Evolutionary conservation across 2,888 invertebrate species (phyloP).

Genomic region (Papilio protenor): DNA sequence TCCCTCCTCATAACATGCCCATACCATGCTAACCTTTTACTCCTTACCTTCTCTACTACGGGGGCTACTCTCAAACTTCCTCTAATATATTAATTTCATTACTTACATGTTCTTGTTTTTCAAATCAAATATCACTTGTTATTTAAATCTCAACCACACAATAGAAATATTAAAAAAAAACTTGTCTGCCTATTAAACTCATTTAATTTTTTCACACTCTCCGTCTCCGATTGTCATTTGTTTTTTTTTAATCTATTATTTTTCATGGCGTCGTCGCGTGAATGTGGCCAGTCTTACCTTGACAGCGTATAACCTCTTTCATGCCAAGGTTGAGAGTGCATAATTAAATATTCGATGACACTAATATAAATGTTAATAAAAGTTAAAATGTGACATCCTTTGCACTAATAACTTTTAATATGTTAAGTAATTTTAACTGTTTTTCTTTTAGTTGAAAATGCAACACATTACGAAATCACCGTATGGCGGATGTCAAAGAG

Average conservation of each 20-base stretch:
- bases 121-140: not conserved
- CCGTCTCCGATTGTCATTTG: not conserved
- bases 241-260: not conserved
- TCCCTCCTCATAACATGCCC: too few species aligned
- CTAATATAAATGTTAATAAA: too few species aligned
- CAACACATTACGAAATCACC: slow-evolving; percentile 78
- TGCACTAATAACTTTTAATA: not conserved
- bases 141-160: too few species aligned
- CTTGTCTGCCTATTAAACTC: not conserved
- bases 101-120: not conserved
- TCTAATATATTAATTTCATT: too few species aligned
- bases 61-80: too few species aligned
- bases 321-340: not conserved
- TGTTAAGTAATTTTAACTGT: not conserved
- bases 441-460: slow-evolving; percentile 70
- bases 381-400: too few species aligned
- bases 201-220: not conserved
- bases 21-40: too few species aligned
- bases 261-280: not conserved
- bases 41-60: too few species aligned
- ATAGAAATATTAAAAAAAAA: too few species aligned
- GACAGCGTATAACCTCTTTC: not conserved
- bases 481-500: slow-evolving; percentile 77
- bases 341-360: not conserved
- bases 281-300: not conserved